A percentile compares a stretch with the other conserved stretches of the same genome.
Evolutionary conservation across 2,888 invertebrate genomes (phyloP).

Genomic region (Noctua fimbriata): DNA sequence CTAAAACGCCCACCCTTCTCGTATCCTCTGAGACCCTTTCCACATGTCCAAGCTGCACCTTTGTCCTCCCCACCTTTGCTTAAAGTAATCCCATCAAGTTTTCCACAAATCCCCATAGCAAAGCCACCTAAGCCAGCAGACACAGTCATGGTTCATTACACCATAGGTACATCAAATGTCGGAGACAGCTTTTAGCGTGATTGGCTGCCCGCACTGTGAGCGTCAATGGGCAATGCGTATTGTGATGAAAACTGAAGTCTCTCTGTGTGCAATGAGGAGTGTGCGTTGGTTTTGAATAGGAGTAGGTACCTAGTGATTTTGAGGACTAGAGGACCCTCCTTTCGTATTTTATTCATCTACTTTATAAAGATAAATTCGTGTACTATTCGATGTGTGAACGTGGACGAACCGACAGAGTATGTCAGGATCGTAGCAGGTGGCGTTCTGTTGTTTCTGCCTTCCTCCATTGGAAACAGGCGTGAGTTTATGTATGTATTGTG

Average conservation of each 20-base stretch:
- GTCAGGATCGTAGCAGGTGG: too few species aligned
- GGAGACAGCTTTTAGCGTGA: conserved; percentile 64
- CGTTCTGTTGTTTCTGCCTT: too few species aligned
- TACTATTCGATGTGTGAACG: too few species aligned
- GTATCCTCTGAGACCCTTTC: not conserved
- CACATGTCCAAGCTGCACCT: not conserved
- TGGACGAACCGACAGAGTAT: too few species aligned
- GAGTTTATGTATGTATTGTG: too few species aligned
- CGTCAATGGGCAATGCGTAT: conserved; percentile 28
- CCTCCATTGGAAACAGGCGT: too few species aligned
- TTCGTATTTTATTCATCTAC: too few species aligned
- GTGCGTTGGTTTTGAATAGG: not conserved
- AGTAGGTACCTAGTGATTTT: not conserved
- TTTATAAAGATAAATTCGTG: too few species aligned
- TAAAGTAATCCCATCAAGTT: conserved; percentile 10
- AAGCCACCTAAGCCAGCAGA: conserved; percentile 2
- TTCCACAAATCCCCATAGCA: not conserved
- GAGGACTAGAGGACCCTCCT: not conserved
- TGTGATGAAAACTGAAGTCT: conserved; percentile 25
- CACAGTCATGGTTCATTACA: conserved; percentile 19
- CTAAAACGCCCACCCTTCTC: not conserved
- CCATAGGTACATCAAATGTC: conserved; percentile 39
- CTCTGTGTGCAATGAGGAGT: conserved; percentile 14
- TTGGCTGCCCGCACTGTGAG: conserved; percentile 60
- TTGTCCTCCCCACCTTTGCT: not conserved